These are phyloP conservation scores for Lindbergichthys nudifrons DNA, from an alignment of 2,797 vertebrate species.

Conservation along the genomic window DNA sequence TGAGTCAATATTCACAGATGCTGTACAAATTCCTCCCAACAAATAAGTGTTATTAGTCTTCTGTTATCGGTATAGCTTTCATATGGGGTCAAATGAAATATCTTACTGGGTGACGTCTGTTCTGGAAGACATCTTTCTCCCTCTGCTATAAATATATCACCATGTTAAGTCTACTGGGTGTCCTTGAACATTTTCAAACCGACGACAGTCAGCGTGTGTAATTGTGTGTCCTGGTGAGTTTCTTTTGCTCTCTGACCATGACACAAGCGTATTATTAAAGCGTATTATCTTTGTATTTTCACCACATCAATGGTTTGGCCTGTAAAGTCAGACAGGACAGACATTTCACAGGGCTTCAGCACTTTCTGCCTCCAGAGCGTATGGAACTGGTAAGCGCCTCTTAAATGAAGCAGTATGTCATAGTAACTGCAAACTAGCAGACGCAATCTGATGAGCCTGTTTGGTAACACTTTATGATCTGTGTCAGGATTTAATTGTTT, in stretches of 20 bases:
- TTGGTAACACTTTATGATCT: conserved; percentile 22
- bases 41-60: not conserved
- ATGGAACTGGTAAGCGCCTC: not conserved
- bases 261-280: not conserved
- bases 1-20: not conserved
- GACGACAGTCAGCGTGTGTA: not conserved
- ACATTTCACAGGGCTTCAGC: not conserved
- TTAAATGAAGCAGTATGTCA: conserved; percentile 4
- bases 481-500: conserved; percentile 33
- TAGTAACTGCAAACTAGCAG: conserved; percentile 15
- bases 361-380: not conserved
- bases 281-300: not conserved
- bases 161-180: not conserved
- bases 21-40: not conserved
- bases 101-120: not conserved
- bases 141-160: not conserved
- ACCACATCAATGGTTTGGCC: not conserved
- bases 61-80: not conserved
- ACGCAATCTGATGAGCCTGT: conserved; percentile 16
- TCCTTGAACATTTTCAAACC: not conserved
- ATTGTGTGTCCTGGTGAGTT: not conserved
- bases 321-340: conserved; percentile 11
- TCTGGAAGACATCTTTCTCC: not conserved
- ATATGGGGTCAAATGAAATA: not conserved
- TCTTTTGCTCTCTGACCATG: not conserved